A percentile compares a stretch with the other conserved stretches of the same genome.
Conservation (phyloP, 2,113 vertebrate genomes). For the Entelurus aequoreus region DNA sequence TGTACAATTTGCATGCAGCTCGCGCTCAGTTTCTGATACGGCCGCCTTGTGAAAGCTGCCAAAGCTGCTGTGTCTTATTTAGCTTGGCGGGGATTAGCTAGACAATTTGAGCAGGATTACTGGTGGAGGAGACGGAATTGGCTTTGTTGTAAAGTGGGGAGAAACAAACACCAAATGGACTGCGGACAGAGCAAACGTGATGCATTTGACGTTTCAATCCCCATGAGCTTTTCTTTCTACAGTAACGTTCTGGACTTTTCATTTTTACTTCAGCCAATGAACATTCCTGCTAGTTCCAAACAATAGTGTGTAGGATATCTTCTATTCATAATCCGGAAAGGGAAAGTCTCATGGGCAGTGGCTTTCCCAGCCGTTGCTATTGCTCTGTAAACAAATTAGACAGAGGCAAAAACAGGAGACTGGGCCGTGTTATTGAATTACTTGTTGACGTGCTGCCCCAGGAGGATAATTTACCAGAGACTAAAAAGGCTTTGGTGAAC, state of each 20-base stretch:
- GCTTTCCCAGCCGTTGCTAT: slow-evolving; percentile 49
- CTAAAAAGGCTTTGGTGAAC: slow-evolving; percentile 46
- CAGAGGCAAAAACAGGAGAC: slow-evolving; percentile 58
- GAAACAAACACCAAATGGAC: slow-evolving; percentile 19
- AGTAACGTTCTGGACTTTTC: neutral
- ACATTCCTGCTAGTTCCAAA: neutral
- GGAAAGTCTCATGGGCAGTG: slow-evolving; percentile 53
- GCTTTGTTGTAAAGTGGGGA: slow-evolving; percentile 26
- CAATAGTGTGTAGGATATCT: slow-evolving; percentile 4
- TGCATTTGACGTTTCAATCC: slow-evolving; percentile 31
- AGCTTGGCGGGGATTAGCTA: slow-evolving; percentile 54
- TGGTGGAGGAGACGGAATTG: slow-evolving; percentile 40
- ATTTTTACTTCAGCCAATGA: neutral
- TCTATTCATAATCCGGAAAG: slow-evolving; percentile 59
- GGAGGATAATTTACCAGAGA: slow-evolving; percentile 52
- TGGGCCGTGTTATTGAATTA: slow-evolving; percentile 63
- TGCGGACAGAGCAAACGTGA: slow-evolving; percentile 12
- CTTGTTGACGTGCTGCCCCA: slow-evolving; percentile 39
- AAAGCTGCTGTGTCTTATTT: slow-evolving; percentile 40
- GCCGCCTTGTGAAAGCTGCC: slow-evolving; percentile 39
- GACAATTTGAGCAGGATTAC: slow-evolving; percentile 59
- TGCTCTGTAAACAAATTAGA: slow-evolving; percentile 78
- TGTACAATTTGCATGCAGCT: slow-evolving; percentile 10
- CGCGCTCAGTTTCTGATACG: slow-evolving; percentile 24
- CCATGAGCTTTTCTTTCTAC: slow-evolving; percentile 7